Percentiles rank a stretch among this genome's conserved stretches.
Conservation (phyloP, 2,113 vertebrate genomes). For the Eptatretus burgeri region DNA sequence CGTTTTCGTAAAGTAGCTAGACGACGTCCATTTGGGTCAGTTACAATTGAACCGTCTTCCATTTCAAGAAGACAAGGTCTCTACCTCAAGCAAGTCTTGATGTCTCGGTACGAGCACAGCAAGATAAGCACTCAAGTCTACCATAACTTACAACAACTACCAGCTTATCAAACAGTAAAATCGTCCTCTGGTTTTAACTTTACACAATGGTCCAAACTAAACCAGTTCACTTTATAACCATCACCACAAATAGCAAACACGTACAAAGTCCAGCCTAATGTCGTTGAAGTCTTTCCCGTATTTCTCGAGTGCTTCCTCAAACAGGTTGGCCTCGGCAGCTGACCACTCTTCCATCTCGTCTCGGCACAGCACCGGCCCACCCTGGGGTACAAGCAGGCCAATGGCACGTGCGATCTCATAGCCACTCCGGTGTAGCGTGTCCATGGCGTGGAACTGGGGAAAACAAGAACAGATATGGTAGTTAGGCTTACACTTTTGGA, state of each 20-base stretch:
- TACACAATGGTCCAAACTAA: too few species aligned
- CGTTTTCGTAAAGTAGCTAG: too few species aligned
- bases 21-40: too few species aligned
- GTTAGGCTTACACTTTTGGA: background rate
- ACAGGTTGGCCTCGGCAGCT: slow-evolving; percentile 77
- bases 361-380: slow-evolving; percentile 74
- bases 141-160: too few species aligned
- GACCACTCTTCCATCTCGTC: slow-evolving; percentile 99
- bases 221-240: too few species aligned
- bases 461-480: background rate
- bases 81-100: too few species aligned
- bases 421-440: slow-evolving; percentile 58
- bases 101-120: too few species aligned
- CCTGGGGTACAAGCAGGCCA: slow-evolving; percentile 74
- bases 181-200: too few species aligned
- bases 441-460: slow-evolving; percentile 84
- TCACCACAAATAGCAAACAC: slow-evolving; percentile 15
- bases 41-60: too few species aligned
- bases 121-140: too few species aligned
- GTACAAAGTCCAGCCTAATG: slow-evolving; percentile 92
- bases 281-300: slow-evolving; percentile 96
- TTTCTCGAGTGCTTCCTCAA: slow-evolving; percentile 85
- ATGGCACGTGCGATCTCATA: slow-evolving; percentile 89
- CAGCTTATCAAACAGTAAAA: too few species aligned
- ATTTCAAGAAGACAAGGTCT: too few species aligned